These are phyloP conservation scores for Epinotia demarniana DNA, from an alignment of 2,888 invertebrate genomes.

Conservation along the genomic window DNA sequence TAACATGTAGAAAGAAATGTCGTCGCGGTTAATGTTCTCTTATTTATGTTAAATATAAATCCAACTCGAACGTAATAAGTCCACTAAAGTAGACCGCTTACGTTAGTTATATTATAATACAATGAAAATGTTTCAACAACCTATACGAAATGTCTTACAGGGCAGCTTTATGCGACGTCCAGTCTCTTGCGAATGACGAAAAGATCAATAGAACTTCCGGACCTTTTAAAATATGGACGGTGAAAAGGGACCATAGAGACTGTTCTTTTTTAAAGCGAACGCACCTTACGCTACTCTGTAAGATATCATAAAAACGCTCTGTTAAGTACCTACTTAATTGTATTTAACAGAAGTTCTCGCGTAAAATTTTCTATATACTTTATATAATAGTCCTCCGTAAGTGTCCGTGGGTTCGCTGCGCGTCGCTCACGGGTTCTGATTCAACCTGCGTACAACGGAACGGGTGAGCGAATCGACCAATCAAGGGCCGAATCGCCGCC, in stretches of 20 bases:
- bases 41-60: constrained; percentile 47
- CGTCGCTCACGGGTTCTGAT: constrained; percentile 73
- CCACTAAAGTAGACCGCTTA: constrained; percentile 55
- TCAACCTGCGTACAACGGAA: constrained; percentile 83
- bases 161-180: constrained; percentile 13
- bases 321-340: neutral
- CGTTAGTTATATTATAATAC: constrained; percentile 55
- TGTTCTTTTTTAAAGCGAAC: neutral
- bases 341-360: constrained; percentile 11
- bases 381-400: constrained; percentile 31
- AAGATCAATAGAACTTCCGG: constrained; percentile 13
- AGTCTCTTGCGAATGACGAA: constrained; percentile 22
- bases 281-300: constrained; percentile 26
- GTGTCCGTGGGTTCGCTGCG: constrained; percentile 46
- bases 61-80: constrained; percentile 53
- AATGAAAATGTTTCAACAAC: constrained; percentile 50
- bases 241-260: constrained; percentile 34
- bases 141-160: constrained; percentile 36
- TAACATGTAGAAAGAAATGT: constrained; percentile 74
- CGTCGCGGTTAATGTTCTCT: constrained; percentile 64
- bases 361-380: constrained; percentile 45
- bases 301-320: constrained; percentile 35
- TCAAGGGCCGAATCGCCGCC: constrained; percentile 75
- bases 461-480: constrained; percentile 79
- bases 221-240: constrained; percentile 43